Evolutionary conservation across 2,113 vertebrate genomes (phyloP).

Genomic region (Lathamus discolor): DNA sequence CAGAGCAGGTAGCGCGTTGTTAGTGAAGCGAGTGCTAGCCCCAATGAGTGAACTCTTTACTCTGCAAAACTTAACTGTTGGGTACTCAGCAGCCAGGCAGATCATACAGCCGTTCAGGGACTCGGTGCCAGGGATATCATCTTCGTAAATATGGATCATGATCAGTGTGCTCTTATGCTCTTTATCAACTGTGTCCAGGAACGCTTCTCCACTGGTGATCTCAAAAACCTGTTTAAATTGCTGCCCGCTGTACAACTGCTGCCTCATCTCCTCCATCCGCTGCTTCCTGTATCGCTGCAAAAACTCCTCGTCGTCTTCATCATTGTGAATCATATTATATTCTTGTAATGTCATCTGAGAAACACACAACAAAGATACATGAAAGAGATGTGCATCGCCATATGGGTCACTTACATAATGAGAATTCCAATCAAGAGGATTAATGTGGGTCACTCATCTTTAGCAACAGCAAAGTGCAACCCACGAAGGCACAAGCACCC

Average conservation of each 20-base stretch:
- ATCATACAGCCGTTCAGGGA: conserved; percentile 91
- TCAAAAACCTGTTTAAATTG: conserved; percentile 89
- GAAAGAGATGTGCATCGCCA: background rate
- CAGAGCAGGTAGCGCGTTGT: conserved; percentile 89
- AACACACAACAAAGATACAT: background rate
- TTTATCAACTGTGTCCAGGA: conserved; percentile 91
- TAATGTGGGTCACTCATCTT: conserved; percentile 13
- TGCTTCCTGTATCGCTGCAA: conserved; percentile 93
- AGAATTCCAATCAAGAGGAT: background rate
- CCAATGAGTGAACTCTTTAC: conserved; percentile 90
- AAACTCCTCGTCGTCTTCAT: conserved; percentile 90
- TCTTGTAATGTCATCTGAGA: conserved; percentile 89
- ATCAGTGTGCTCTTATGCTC: conserved; percentile 88
- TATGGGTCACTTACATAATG: background rate
- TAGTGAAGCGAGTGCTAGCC: conserved; percentile 88
- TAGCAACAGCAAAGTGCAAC: background rate
- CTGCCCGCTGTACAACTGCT: conserved; percentile 85
- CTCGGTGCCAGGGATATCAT: conserved; percentile 85
- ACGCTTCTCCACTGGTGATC: conserved; percentile 86
- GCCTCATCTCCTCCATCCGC: conserved; percentile 94
- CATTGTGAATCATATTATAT: conserved; percentile 83
- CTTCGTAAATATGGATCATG: conserved; percentile 95
- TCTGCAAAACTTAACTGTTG: conserved; percentile 90
- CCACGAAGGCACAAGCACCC: background rate
- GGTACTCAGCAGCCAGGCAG: conserved; percentile 93